Percentiles rank a stretch among this genome's conserved stretches.
These are phyloP conservation scores for Avahi laniger DNA, from an alignment of 2,797 vertebrate species.

Conservation along the genomic window DNA sequence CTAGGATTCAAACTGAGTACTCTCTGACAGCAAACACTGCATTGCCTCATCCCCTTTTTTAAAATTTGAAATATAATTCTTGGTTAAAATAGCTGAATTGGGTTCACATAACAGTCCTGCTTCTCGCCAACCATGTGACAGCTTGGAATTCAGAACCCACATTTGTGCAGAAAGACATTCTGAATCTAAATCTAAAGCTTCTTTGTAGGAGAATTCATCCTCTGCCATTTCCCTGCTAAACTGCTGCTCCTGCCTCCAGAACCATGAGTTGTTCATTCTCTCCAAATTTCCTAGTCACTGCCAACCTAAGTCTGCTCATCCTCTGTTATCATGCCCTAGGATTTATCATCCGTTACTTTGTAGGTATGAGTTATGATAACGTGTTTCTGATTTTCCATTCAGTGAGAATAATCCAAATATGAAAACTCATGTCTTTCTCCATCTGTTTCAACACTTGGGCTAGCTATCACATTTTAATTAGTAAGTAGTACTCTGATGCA, in stretches of 20 bases:
- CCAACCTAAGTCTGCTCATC: not conserved
- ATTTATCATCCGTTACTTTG: slow-evolving; percentile 22
- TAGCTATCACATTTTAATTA: slow-evolving; percentile 65
- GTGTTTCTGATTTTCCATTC: slow-evolving; percentile 44
- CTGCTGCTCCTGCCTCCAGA: not conserved
- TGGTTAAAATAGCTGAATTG: slow-evolving; percentile 5
- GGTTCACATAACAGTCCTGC: not conserved
- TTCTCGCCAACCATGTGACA: not conserved
- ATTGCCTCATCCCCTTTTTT: not conserved
- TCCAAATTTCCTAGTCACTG: slow-evolving; percentile 7
- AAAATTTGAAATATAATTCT: not conserved
- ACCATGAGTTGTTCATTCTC: slow-evolving; percentile 7
- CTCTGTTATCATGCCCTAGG: not conserved
- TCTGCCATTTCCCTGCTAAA: slow-evolving; percentile 6
- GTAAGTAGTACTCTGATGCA: slow-evolving; percentile 57
- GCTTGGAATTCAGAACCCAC: slow-evolving; percentile 8
- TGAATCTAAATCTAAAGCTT: slow-evolving; percentile 37
- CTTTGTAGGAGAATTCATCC: slow-evolving; percentile 18
- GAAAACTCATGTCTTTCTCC: slow-evolving; percentile 48
- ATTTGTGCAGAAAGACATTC: not conserved
- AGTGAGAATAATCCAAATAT: slow-evolving; percentile 38
- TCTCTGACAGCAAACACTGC: not conserved
- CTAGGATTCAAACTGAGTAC: not conserved
- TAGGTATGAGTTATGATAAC: slow-evolving; percentile 33
- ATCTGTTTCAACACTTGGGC: slow-evolving; percentile 49